Evolutionary conservation across 2,797 vertebrate genomes (phyloP), one percentile per base, ranked within the genome.

Genomic region (Pampus argenteus): DNA sequence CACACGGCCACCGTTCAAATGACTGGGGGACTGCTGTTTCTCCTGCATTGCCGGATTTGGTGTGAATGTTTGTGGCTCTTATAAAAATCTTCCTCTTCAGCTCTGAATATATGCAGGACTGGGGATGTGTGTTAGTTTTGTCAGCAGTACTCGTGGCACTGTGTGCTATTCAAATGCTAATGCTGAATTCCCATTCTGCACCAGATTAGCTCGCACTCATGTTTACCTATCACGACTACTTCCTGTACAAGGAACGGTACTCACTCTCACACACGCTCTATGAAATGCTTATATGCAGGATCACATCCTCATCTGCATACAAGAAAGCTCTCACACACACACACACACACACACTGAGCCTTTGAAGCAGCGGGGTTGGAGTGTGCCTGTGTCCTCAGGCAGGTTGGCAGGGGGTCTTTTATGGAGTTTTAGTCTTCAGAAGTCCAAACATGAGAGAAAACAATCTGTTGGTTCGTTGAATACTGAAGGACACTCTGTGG

Each of bases 391-490:
- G 79, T 81, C 76, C 84, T 76, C 73, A 2, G 79, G 81, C 83
- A 62, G 74, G 69, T 79, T 80, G 71, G 83, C 74, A 22, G 78
- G 66, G 64, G 64, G 82, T 86, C 82, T 81, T 36, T 87, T 72
- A 67, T 86, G 63, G 45, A 61, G 63, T 65, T 73, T 74, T 52
- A 62, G 60, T 55, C 72, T 61, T 85, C 74, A 75, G 81, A 85
- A 83, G 77, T 80, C 68, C 63, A 80, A 78, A 89, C 79, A 86
- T 68, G 71, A 79, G 78, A 77, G 78, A 76, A 86, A 83, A 79
- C 74, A 63, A 71, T 79, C 65, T 74, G 73, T 76, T 72, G 66
- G 68, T 78, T 52, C 0, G 28, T 45, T 78, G 76, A 66, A 58
- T 52, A 38, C 63, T 83, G 78, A 79, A 66, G 69, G 54, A 63